Conservation (phyloP, 2,797 vertebrate species). For the Toxotes lorentzi region DNA sequence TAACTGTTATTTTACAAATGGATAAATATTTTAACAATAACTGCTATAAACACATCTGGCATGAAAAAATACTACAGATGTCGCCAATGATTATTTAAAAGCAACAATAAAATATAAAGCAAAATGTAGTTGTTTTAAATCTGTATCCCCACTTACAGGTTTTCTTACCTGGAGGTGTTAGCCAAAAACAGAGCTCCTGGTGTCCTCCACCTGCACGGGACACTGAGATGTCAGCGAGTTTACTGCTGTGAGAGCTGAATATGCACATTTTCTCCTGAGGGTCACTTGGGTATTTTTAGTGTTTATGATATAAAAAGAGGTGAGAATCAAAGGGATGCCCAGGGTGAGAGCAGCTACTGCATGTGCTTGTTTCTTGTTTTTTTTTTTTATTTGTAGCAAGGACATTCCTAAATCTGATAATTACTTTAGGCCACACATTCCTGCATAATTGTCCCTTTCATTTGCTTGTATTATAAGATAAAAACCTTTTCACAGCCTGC, state of each 20-base stretch:
- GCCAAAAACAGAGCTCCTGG: conserved; percentile 51
- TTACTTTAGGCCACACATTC: conserved; percentile 30
- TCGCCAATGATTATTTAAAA: neutral
- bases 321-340: conserved; percentile 65
- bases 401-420: conserved; percentile 40
- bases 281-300: conserved; percentile 80
- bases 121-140: neutral
- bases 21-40: neutral
- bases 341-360: conserved; percentile 51
- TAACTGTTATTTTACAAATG: too few species aligned
- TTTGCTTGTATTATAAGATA: conserved; percentile 45
- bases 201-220: conserved; percentile 81
- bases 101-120: neutral
- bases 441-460: conserved; percentile 53
- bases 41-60: neutral
- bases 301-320: conserved; percentile 69
- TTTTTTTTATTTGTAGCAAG: conserved; percentile 45
- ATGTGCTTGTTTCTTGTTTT: conserved; percentile 7
- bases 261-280: conserved; percentile 73
- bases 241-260: conserved; percentile 72
- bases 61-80: neutral
- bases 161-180: conserved; percentile 50
- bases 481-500: conserved; percentile 24
- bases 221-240: conserved; percentile 81
- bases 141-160: neutral